Evolutionary conservation across 2,113 vertebrate genomes (phyloP), one percentile per base, ranked within the genome.

Genomic region (Callithrix jacchus): DNA sequence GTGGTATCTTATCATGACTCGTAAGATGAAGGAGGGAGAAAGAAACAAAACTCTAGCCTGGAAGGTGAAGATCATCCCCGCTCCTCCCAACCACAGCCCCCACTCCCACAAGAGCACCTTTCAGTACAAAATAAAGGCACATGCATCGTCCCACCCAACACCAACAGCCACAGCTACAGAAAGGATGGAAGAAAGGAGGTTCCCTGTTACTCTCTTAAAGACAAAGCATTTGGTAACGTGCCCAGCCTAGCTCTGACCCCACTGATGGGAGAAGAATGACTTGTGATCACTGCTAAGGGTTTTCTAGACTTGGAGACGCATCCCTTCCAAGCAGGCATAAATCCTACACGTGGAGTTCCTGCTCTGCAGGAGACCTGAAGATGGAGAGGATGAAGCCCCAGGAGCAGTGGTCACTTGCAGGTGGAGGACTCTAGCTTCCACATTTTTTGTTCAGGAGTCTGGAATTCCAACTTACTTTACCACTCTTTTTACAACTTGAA

Each of bases 341-440:
- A 17, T 21, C 35, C 42, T 8, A 8, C 8, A 47, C 0, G 6
- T 0, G 7, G 0, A 21, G 25, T 6, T 54, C n/a, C 61, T 20
- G 45, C 89, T 86, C 73, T 77, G 11, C 11, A 14, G 58, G 35
- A 87, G 42, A 61, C 61, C 30, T 0, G 21, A 35, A 27, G n/a
- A 30, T 2, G 30, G 40, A 73, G 21, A n/a, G 3, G 3, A 8
- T 3, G 23, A 23, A 87, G 5, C 30, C 35, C 6, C 0, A 18
- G 49, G 11, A 64, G 14, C 40, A 56, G 45, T 0, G 27, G 45
- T 8, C 21, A 79, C 1, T 1, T 7, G 21, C 30, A 87, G 21
- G 49, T 27, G 42, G 61, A 56, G n/a, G 71, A 20, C 40, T 49
- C n/a, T 1, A 8, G 45, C 54, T 52, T 32, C 70, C 6, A 10